Percentiles rank a stretch among this genome's conserved stretches.
These are phyloP conservation scores for Neodiprion fabricii DNA, from an alignment of 1,140 invertebrate genomes.

Conservation along the genomic window DNA sequence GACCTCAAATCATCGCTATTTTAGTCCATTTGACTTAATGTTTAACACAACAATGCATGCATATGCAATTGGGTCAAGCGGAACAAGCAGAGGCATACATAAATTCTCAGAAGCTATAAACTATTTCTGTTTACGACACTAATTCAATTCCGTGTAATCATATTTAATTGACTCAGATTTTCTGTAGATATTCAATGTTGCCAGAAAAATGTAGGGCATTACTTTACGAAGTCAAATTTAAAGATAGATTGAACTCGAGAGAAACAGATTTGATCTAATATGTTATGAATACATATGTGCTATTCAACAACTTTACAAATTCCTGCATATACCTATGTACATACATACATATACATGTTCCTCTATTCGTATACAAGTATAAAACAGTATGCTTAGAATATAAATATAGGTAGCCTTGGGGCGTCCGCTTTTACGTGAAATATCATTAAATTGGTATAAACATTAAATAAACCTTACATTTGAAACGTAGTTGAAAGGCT, in stretches of 20 bases:
- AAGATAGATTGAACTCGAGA: slow-evolving; percentile 24
- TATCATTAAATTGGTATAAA: too few relatives aligned
- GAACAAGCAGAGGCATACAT: background rate
- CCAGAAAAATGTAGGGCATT: slow-evolving; percentile 41
- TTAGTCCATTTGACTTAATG: background rate
- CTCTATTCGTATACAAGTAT: too few relatives aligned
- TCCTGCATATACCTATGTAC: background rate
- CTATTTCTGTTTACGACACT: background rate
- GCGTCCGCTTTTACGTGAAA: too few relatives aligned
- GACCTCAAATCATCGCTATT: background rate
- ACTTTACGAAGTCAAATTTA: slow-evolving; percentile 38
- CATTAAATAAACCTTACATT: too few relatives aligned
- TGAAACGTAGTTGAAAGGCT: too few relatives aligned
- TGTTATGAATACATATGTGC: background rate
- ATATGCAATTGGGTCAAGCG: background rate
- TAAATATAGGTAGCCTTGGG: too few relatives aligned
- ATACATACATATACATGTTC: too few relatives aligned
- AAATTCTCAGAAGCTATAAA: background rate
- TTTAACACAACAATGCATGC: background rate
- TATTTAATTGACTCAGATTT: too few relatives aligned
- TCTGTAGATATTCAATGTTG: background rate
- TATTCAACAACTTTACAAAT: background rate
- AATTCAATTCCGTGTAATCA: background rate
- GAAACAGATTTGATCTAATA: background rate
- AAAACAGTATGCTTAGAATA: too few relatives aligned